Evolutionary conservation across 1,140 invertebrate genomes (phyloP), one percentile per base, ranked within the genome.

Genomic region (Manduca sexta): DNA sequence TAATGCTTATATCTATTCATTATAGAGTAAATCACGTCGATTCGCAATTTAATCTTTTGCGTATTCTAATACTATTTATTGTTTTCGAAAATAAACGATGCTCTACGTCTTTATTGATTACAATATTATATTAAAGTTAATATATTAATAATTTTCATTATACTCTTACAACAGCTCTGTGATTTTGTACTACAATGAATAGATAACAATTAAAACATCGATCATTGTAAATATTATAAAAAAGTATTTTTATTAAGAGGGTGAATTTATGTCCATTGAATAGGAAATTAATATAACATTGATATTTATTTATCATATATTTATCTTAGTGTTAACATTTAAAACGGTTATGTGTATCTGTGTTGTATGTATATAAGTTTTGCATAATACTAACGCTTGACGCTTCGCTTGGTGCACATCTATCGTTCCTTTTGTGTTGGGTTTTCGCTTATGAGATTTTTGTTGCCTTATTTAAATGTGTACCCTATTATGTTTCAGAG

Each of bases 401-500:
- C 49, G 76, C 73, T 74, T 77, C 43, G 74, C 75, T 78, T 70
- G 60, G 45, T 59, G 21, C 68, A 48, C 49, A 59, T 56, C 74
- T 70, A 66, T 64, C 68, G 69, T 69, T 74, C 58, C 64, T 74
- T 42, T 65, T 67, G 34, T 56, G 62, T 74, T 44, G 29, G 6
- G 66, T 50, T 46, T 67, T 56, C 57, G 47, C 54, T 69, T 60
- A n/a, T 58, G 42, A 55, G 55, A 58, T 55, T 80, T 78, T 40
- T 64, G 63, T 81, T 83, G 76, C 74, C 49, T 21, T 65, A 69
- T 75, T 63, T 77, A 78, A 83, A 80, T 60, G 49, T 71, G 55
- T 80, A 67, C 73, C 81, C 64, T 80, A 53, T 84, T 88, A 74
- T 87, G 81, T 92, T 90, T 63, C 90, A 98, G 96, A 90, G 92